Evolutionary conservation across 2,888 invertebrate genomes (phyloP).

Genomic region (Phasia obesa): DNA sequence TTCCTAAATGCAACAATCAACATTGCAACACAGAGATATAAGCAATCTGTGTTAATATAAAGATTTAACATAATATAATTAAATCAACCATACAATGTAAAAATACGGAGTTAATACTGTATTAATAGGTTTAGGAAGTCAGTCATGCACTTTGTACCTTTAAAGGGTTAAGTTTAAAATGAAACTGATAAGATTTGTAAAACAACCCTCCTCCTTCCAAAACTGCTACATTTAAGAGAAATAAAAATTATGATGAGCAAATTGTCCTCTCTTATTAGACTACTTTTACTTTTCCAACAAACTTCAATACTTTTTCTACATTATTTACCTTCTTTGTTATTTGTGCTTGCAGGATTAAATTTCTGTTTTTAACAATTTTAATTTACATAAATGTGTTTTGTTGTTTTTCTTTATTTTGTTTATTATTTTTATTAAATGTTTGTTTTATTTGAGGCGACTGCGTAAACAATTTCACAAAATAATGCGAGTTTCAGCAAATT

Average conservation of each 20-base stretch:
- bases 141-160: background rate
- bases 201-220: constrained; percentile 12
- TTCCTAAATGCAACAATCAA: too few species aligned
- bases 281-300: too few species aligned
- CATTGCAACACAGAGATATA: too few species aligned
- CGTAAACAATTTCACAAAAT: constrained; percentile 38
- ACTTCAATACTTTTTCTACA: background rate
- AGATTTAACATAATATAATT: too few species aligned
- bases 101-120: too few species aligned
- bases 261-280: background rate
- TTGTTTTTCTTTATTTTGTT: constrained; percentile 9
- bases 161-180: constrained; percentile 10
- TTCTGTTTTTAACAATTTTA: background rate
- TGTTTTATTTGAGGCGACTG: constrained; percentile 29
- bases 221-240: background rate
- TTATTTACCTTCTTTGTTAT: background rate
- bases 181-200: background rate
- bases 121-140: too few species aligned
- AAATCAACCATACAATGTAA: too few species aligned
- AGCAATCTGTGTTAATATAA: too few species aligned
- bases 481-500: background rate
- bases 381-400: background rate
- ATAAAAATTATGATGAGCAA: background rate
- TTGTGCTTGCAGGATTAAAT: background rate
- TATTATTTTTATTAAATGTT: background rate